phyloP scores from a whole-genome alignment of 2,113 vertebrate genomes.

The Alaudala cheleensis region DNA sequence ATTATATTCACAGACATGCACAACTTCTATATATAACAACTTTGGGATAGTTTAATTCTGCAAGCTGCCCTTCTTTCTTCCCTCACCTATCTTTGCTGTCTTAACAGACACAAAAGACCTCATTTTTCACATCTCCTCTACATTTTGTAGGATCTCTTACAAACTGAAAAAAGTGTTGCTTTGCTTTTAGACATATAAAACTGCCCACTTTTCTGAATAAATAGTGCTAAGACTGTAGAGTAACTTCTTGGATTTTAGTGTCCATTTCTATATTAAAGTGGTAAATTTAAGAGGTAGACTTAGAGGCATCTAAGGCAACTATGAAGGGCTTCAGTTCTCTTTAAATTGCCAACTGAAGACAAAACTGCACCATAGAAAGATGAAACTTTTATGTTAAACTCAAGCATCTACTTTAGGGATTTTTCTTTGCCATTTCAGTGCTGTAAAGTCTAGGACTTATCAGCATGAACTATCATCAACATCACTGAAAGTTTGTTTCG shows the following conservation, averaged over 20 bases:
- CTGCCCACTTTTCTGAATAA: not conserved
- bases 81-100: not conserved
- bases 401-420: not conserved
- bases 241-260: not conserved
- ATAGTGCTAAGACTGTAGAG: not conserved
- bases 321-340: not conserved
- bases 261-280: not conserved
- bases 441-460: not conserved
- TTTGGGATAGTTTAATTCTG: not conserved
- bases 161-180: not conserved
- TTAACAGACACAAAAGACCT: not conserved
- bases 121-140: not conserved
- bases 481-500: not conserved
- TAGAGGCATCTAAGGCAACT: fast-evolving
- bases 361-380: not conserved
- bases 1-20: not conserved
- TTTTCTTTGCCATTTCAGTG: not conserved
- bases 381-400: not conserved
- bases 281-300: not conserved
- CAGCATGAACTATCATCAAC: not conserved
- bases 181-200: not conserved
- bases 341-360: not conserved
- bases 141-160: not conserved
- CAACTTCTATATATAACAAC: not conserved
- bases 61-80: not conserved